phyloP scores from a whole-genome alignment of 2,888 invertebrate genomes.

The Cheilosia urbana region DNA sequence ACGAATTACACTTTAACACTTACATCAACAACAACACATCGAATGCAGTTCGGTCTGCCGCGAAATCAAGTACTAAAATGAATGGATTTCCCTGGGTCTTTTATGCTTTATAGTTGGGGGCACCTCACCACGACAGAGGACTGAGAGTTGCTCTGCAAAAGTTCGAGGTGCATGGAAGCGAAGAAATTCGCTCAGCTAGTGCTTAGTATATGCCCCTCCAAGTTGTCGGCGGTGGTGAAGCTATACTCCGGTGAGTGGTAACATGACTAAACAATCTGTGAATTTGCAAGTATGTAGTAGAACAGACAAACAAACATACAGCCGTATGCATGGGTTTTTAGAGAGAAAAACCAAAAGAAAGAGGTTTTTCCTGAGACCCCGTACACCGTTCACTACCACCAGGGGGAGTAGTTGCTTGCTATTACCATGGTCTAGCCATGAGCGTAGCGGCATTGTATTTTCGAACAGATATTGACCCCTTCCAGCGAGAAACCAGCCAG shows the following conservation, averaged over 20 bases:
- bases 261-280: slow-evolving; percentile 59
- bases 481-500: slow-evolving; percentile 11
- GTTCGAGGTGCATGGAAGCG: slow-evolving; percentile 74
- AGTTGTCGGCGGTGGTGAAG: not conserved
- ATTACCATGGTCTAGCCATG: slow-evolving; percentile 63
- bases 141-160: slow-evolving; percentile 65
- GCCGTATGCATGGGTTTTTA: slow-evolving; percentile 11
- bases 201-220: slow-evolving; percentile 54
- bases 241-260: slow-evolving; percentile 53
- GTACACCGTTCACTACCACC: slow-evolving; percentile 6
- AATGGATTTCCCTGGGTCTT: slow-evolving; percentile 71
- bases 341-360: slow-evolving; percentile 60
- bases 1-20: slow-evolving; percentile 59
- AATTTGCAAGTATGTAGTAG: slow-evolving; percentile 51
- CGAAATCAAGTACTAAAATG: slow-evolving; percentile 75
- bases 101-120: slow-evolving; percentile 74
- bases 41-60: slow-evolving; percentile 71
- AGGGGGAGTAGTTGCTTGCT: slow-evolving; percentile 1
- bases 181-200: slow-evolving; percentile 71
- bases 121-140: slow-evolving; percentile 8
- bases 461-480: slow-evolving; percentile 67
- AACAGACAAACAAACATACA: not conserved
- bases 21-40: slow-evolving; percentile 55
- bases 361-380: slow-evolving; percentile 65
- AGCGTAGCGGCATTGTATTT: slow-evolving; percentile 69